A percentile compares a stretch with the other conserved stretches of the same genome.
Conservation (phyloP, 2,113 vertebrate genomes). For the Dasypus novemcinctus region DNA sequence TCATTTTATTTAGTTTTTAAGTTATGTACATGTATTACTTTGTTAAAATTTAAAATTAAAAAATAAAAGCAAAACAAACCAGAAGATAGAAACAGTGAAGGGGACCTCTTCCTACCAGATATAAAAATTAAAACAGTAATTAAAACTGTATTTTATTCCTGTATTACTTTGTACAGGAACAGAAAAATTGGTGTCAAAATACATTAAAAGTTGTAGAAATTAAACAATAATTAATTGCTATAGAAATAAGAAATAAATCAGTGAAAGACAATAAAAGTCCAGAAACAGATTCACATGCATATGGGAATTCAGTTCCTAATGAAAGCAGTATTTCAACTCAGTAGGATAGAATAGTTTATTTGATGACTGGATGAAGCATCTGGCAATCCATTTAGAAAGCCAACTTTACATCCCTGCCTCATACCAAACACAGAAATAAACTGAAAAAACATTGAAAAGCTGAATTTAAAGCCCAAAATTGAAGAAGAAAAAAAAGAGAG, state of each 20-base stretch:
- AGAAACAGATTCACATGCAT: not conserved
- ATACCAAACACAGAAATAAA: not conserved
- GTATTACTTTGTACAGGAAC: not conserved
- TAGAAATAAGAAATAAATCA: not conserved
- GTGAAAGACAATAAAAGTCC: not conserved
- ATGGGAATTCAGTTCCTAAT: not conserved
- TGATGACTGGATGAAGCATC: not conserved
- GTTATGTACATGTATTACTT: not conserved
- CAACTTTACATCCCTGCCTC: not conserved
- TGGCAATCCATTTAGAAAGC: not conserved
- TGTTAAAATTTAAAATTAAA: not conserved
- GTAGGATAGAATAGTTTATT: not conserved
- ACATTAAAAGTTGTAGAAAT: not conserved
- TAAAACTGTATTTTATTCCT: not conserved
- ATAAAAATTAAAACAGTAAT: not conserved
- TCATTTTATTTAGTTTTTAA: not conserved
- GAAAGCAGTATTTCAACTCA: not conserved
- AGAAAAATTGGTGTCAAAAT: not conserved
- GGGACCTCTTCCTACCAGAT: not conserved
- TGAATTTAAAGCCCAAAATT: not conserved
- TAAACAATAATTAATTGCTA: not conserved
- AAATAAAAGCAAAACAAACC: not conserved
- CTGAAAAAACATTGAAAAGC: not conserved
- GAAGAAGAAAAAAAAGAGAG: not conserved
- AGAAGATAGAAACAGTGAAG: not conserved